These are phyloP conservation scores for Bryconaethiops microstoma DNA, from an alignment of 2,797 vertebrate genomes.

Conservation along the genomic window DNA sequence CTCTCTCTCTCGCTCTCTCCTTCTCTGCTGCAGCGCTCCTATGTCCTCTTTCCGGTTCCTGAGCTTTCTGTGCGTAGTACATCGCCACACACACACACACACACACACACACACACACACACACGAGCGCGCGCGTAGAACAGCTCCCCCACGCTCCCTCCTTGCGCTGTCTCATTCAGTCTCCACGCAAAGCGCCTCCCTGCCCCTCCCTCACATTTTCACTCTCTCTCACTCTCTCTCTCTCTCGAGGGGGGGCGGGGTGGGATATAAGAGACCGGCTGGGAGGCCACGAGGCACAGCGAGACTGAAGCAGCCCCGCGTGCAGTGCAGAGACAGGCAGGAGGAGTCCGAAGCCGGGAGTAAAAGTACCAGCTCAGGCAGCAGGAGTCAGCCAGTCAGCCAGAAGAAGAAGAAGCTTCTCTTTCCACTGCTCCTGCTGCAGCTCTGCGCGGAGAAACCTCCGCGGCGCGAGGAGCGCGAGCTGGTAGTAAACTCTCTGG, in stretches of 20 bases:
- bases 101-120: slow-evolving; percentile 9
- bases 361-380: slow-evolving; percentile 83
- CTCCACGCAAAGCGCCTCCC: slow-evolving; percentile 79
- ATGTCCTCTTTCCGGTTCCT: slow-evolving; percentile 77
- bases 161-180: slow-evolving; percentile 80
- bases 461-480: slow-evolving; percentile 6
- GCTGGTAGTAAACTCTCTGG: slow-evolving; percentile 90
- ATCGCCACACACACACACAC: slow-evolving; percentile 52
- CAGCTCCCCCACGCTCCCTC: slow-evolving; percentile 64
- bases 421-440: slow-evolving; percentile 64
- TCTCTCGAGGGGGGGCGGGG: slow-evolving; percentile 72
- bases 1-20: neutral
- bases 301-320: slow-evolving; percentile 76
- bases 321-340: slow-evolving; percentile 81
- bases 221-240: neutral
- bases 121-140: slow-evolving; percentile 46
- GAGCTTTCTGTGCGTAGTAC: slow-evolving; percentile 79
- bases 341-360: slow-evolving; percentile 88
- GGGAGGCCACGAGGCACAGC: slow-evolving; percentile 78
- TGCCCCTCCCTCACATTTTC: slow-evolving; percentile 46
- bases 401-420: slow-evolving; percentile 55
- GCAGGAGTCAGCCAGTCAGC: slow-evolving; percentile 63
- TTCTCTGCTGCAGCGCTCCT: slow-evolving; percentile 21
- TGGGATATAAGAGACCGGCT: slow-evolving; percentile 72
- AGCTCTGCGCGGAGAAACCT: slow-evolving; percentile 60